phyloP scores from a whole-genome alignment of 2,113 vertebrate species.

The Sula dactylatra region DNA sequence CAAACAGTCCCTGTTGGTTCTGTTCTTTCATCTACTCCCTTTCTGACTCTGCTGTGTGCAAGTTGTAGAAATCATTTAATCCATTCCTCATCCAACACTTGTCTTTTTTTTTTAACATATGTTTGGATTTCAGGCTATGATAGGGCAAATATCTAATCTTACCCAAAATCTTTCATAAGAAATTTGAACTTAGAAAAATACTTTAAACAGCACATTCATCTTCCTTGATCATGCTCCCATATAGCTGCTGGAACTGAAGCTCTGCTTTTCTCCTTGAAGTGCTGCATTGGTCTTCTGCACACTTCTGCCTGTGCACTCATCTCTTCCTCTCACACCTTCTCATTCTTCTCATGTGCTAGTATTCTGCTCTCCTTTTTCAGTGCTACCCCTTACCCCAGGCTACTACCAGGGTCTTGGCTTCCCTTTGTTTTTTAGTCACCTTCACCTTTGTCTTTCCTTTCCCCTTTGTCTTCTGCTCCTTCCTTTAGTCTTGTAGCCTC shows the following conservation, averaged over 20 bases:
- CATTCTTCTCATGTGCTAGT: not conserved
- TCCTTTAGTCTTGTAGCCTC: not conserved
- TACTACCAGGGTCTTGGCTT: not conserved
- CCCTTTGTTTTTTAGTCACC: not conserved
- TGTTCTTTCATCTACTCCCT: not conserved
- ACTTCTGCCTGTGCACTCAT: not conserved
- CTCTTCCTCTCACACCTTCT: not conserved
- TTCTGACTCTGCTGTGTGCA: not conserved
- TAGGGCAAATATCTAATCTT: not conserved
- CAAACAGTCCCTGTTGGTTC: not conserved
- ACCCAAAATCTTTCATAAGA: not conserved
- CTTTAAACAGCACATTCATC: not conserved
- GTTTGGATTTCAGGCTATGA: not conserved
- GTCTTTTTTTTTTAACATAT: not conserved
- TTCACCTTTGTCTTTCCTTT: not conserved
- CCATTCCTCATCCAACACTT: not conserved
- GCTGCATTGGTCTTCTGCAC: not conserved
- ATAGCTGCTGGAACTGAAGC: not conserved
- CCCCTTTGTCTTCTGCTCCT: not conserved
- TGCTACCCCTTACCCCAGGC: not conserved
- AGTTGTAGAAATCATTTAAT: not conserved
- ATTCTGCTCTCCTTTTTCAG: not conserved
- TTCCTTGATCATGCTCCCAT: not conserved
- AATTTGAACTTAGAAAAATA: not conserved
- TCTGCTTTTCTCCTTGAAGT: not conserved